Base-by-base conservation (phyloP, 2,113 vertebrate genomes). In the Vidua chalybeata region DNA sequence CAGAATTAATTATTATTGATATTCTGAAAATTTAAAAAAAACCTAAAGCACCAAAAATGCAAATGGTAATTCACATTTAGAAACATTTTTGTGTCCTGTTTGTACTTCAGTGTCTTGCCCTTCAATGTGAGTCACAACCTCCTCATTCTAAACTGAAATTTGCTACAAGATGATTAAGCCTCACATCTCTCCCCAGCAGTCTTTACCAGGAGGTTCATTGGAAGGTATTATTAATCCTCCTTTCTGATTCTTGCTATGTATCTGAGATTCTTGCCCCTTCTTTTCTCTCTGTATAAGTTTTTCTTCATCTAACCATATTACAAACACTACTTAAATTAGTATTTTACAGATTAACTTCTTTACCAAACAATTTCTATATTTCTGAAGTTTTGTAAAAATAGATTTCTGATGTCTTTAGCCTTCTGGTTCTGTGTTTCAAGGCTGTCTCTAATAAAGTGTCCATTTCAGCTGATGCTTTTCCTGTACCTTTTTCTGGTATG, bases 41-140 rank as follows among this genome's bases (percentile, higher is more conserved):
- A 3, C 22, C 0, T 35, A 62, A 55, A 35, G 0, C 10, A 28
- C 3, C 3, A 39, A 72, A 79, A 78, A 35, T n/a, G 3, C 3
- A 76, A 83, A 46, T 4, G 2, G 33, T 21, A 49, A 26, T 33
- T 88, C 5, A 35, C 6, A 15, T 58, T 75, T 62, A 56, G 55
- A 84, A 78, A 3, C 3, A 35, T 33, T 54, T 66, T 62, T 58
- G 9, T 63, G 11, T 43, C 21, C 30, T 43, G 4, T 33, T 4
- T 2, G 0, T 46, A 63, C 6, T 55, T 55, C 26, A 37, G 9
- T 1, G 0, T 35, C 52, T 13, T 23, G 48, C 43, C 33, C 5
- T 62, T 79, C 13, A 39, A 18, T 30, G 4, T 4, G 30, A 62
- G 7, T 56, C 10, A 74, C 2, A 45, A 9, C 51, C 73, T 74